These are phyloP conservation scores for Pachyrhynchus sulphureomaculatus DNA, from an alignment of 1,140 invertebrate genomes.

Conservation along the genomic window DNA sequence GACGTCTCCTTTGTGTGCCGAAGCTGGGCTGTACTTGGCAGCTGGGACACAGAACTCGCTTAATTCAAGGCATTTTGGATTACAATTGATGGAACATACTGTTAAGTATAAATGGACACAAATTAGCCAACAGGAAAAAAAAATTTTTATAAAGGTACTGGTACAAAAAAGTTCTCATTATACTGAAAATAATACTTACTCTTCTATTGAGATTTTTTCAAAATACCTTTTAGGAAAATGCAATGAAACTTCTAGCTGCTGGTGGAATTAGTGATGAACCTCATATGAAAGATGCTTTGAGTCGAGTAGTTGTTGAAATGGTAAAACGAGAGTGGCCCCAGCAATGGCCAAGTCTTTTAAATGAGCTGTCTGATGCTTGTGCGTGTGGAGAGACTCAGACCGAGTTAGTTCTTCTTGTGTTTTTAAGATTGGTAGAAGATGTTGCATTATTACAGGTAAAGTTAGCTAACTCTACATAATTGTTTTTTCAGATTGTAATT, in stretches of 20 bases:
- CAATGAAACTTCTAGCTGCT: slow-evolving; percentile 76
- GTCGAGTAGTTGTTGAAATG: slow-evolving; percentile 89
- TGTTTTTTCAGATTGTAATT: too few relatives aligned
- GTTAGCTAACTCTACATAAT: too few relatives aligned
- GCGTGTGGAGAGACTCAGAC: slow-evolving; percentile 80
- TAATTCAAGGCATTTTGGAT: slow-evolving; percentile 81
- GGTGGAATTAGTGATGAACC: slow-evolving; percentile 65
- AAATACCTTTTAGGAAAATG: slow-evolving; percentile 63
- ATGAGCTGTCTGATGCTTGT: slow-evolving; percentile 77
- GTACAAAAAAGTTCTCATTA: too few relatives aligned
- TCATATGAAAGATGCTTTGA: slow-evolving; percentile 84
- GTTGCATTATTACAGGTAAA: slow-evolving; percentile 78
- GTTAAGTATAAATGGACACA: slow-evolving; percentile 90
- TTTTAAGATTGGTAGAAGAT: slow-evolving; percentile 86
- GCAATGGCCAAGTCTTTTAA: slow-evolving; percentile 84
- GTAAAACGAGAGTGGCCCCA: slow-evolving; percentile 95
- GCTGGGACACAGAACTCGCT: slow-evolving; percentile 70
- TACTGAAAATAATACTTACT: too few relatives aligned
- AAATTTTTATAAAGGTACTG: slow-evolving; percentile 84
- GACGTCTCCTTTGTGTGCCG: slow-evolving; percentile 79
- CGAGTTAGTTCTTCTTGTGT: slow-evolving; percentile 83
- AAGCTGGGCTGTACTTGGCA: slow-evolving; percentile 79
- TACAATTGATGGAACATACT: slow-evolving; percentile 87
- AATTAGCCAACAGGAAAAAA: slow-evolving; percentile 78
- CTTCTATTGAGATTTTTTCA: background rate